phyloP scores from a whole-genome alignment of 2,113 vertebrate species.

The Lynx canadensis region DNA sequence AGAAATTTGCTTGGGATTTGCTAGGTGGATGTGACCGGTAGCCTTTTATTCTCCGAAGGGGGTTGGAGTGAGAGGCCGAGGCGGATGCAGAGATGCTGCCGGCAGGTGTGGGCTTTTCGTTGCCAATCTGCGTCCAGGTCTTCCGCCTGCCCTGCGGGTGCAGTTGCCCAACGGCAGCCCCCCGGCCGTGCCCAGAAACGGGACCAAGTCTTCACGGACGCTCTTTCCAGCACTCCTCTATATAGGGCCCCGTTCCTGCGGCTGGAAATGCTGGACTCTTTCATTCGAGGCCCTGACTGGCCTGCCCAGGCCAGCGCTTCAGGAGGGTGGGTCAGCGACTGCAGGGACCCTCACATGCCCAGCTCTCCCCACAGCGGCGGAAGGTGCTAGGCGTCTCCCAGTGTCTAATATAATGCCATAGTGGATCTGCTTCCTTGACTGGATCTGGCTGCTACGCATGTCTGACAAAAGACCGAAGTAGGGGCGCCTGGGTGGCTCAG shows the following conservation, averaged over 20 bases:
- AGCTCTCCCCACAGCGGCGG: not conserved
- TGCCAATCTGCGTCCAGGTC: not conserved
- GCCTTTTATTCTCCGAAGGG: not conserved
- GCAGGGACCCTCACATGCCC: not conserved
- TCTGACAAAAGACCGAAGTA: not conserved
- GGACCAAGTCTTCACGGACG: not conserved
- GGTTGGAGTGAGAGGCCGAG: not conserved
- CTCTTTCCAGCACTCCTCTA: not conserved
- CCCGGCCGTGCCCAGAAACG: accelerated
- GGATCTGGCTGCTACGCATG: not conserved
- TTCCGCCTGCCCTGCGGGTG: not conserved
- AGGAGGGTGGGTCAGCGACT: not conserved
- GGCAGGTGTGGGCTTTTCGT: not conserved
- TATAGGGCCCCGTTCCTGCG: not conserved
- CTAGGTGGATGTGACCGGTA: not conserved
- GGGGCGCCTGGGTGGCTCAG: no score
- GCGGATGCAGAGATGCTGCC: not conserved
- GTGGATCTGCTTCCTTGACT: not conserved
- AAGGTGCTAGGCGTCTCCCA: not conserved
- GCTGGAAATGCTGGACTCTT: not conserved
- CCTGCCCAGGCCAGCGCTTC: accelerated
- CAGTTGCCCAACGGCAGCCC: not conserved
- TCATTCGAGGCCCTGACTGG: not conserved
- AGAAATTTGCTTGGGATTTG: not conserved
- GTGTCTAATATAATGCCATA: accelerated